Evolutionary conservation across 2,888 invertebrate species (phyloP), one percentile per base, ranked within the genome.

Genomic region (Volucella inflata): DNA sequence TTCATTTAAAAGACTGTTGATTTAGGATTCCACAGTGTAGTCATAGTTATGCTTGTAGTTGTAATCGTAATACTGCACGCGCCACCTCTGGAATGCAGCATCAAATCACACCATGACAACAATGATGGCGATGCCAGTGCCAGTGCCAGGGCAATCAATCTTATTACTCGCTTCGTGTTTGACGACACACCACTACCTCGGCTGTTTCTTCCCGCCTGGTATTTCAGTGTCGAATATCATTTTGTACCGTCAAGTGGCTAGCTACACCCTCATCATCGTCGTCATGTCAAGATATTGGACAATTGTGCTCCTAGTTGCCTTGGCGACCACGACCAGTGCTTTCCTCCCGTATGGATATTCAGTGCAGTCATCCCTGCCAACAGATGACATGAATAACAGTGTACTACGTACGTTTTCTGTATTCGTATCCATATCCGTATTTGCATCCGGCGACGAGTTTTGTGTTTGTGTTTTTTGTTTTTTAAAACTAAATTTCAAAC

Each of bases 321-420:
- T 68, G 44, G 57, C 62, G 57, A 68, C 55, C 3, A 57, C 81
- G 36, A 55, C 76, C 44, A 71, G 67, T 67, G 85, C 65, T 21
- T 81, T 77, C 40, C 71, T 85, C 1, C 68, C 81, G n/a, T 68
- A 77, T 51, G 85, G 81, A 76, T 85, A 81, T 50, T 72, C 85
- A 2, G 46, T 70, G 17, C 76, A 81, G 21, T 85, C 85, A 14
- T 60, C 76, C 14, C 30, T 76, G 36, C 71, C 85, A 30, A 36
- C 75, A 10, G 85, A 85, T 38, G 85, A 85, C 55, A 51, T 67
- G 62, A 81, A 85, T 59, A 80, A 85, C 40, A 72, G 72, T 68
- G 72, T 85, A 16, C 65, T 85, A 67, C 60, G 85, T 85, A 85
- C 30, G 85, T 80, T 42, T 3, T 1, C 30, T 30, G 30, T 30